Percentiles rank a stretch among this genome's conserved stretches.
phyloP scores from a whole-genome alignment of 37 sponge, comb jelly and placozoan genomes.

The Oscarella lobularis region DNA sequence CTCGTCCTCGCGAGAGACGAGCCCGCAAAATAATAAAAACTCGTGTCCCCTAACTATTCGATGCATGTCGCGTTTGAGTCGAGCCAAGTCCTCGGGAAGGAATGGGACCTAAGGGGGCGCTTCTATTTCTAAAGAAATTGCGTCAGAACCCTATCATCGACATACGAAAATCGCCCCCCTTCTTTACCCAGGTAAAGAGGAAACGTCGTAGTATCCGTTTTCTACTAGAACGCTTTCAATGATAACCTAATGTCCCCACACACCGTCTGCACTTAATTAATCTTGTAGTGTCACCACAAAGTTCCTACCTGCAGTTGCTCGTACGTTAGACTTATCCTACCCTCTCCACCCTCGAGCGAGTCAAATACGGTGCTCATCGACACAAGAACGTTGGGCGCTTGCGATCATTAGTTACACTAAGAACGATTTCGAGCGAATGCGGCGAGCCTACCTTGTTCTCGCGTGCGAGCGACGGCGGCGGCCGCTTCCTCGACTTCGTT shows the following conservation, averaged over 20 bases:
- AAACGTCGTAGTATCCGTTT: neutral
- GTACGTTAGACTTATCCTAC: neutral
- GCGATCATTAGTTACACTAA: neutral
- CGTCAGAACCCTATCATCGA: no score
- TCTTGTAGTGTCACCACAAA: neutral
- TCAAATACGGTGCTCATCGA: neutral
- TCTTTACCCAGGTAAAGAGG: neutral
- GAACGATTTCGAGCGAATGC: neutral
- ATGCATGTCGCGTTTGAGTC: no score
- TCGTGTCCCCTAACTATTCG: no score
- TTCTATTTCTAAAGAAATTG: no score
- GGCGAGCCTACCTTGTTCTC: neutral
- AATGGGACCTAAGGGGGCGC: no score
- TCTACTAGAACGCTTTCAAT: neutral
- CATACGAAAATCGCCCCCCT: no score
- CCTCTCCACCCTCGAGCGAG: neutral
- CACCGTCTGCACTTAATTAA: no score
- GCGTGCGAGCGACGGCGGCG: neutral
- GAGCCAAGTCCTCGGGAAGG: no score
- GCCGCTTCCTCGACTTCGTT: neutral
- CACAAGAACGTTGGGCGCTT: neutral
- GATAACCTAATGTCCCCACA: neutral
- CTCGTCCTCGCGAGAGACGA: no score
- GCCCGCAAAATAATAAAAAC: no score
- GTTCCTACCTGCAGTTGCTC: neutral